Conservation (phyloP, 2,888 invertebrate species). For the Acanthopleura granulata region DNA sequence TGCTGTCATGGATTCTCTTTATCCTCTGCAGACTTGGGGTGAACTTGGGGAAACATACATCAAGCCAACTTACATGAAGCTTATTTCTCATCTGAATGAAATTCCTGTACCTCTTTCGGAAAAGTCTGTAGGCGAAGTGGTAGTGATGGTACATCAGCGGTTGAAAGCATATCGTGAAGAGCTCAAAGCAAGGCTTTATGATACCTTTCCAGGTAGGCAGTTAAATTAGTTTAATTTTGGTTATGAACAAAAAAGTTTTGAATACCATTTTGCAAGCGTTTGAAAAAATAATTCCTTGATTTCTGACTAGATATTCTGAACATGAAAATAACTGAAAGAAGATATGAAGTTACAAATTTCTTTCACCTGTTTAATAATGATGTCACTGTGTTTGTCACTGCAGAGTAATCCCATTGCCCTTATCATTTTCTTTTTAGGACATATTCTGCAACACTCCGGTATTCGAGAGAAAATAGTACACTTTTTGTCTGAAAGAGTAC, state of each 20-base stretch:
- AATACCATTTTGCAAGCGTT: no score
- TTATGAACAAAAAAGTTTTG: neutral
- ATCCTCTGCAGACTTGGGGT: neutral
- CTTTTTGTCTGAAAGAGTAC: neutral
- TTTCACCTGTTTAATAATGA: neutral
- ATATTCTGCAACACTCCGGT: neutral
- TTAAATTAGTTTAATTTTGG: neutral
- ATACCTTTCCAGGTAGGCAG: neutral
- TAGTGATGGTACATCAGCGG: neutral
- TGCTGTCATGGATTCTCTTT: no score
- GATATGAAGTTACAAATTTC: neutral
- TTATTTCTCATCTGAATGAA: constrained; percentile 3
- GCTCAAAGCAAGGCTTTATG: neutral
- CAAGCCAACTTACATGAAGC: neutral
- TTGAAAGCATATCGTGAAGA: neutral
- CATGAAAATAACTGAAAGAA: no score
- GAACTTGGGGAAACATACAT: neutral
- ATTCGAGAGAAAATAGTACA: neutral
- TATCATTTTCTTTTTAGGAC: neutral
- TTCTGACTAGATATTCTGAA: no score
- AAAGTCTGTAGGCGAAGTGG: neutral
- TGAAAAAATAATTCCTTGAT: no score
- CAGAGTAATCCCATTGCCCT: neutral
- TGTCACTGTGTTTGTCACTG: neutral
- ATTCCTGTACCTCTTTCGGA: neutral